These are phyloP conservation scores for Zelostemma sp. DNA, from an alignment of 1,140 invertebrate species.

Conservation along the genomic window DNA sequence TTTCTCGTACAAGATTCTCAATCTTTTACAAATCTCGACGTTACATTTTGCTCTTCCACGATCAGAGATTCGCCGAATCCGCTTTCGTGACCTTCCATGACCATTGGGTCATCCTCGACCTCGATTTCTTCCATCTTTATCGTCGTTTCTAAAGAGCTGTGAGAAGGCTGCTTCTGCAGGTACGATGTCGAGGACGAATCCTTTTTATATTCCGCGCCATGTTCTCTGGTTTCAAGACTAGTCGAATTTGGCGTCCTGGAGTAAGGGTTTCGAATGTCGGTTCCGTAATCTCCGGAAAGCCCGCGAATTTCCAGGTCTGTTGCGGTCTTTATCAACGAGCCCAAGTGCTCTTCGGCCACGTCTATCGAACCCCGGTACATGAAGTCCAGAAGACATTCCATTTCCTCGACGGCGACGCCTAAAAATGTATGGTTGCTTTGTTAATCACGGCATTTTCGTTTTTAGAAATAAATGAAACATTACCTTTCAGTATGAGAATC, in stretches of 20 bases:
- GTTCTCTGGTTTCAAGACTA: slow-evolving; percentile 54
- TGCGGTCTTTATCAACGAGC: slow-evolving; percentile 77
- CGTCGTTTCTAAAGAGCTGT: slow-evolving; percentile 49
- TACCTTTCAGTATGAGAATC: slow-evolving; percentile 79
- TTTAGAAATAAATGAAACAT: too few relatives aligned
- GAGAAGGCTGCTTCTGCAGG: slow-evolving; percentile 48
- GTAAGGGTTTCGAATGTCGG: slow-evolving; percentile 51
- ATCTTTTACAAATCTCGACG: too few relatives aligned
- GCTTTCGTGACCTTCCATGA: slow-evolving; percentile 60
- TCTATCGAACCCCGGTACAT: slow-evolving; percentile 82
- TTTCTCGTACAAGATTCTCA: too few relatives aligned
- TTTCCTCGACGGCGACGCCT: slow-evolving; percentile 76
- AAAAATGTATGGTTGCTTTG: not conserved
- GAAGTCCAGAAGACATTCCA: slow-evolving; percentile 79
- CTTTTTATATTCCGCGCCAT: slow-evolving; percentile 57
- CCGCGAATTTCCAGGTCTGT: slow-evolving; percentile 76
- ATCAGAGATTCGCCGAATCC: slow-evolving; percentile 53
- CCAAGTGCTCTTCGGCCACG: slow-evolving; percentile 76
- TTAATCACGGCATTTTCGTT: too few relatives aligned
- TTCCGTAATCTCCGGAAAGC: slow-evolving; percentile 62
- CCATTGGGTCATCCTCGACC: slow-evolving; percentile 66
- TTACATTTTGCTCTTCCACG: slow-evolving; percentile 56
- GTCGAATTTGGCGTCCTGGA: slow-evolving; percentile 46
- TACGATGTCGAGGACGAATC: slow-evolving; percentile 44
- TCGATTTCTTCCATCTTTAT: slow-evolving; percentile 66